Percentiles rank a stretch among this genome's conserved stretches.
phyloP scores from a whole-genome alignment of 1,140 invertebrate genomes.

The Pectinophora gossypiella region DNA sequence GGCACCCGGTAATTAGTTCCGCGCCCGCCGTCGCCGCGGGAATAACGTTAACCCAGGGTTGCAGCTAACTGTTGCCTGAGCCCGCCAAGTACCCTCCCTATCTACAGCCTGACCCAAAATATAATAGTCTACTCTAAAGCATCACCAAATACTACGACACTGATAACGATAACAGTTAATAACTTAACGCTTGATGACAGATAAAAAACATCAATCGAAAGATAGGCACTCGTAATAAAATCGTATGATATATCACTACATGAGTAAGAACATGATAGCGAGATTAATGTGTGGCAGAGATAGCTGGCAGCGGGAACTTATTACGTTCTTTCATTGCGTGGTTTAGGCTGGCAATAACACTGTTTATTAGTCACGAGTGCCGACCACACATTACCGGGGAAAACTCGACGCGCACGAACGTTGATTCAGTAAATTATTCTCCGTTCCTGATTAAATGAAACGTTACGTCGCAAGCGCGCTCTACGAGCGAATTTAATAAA shows the following conservation, averaged over 20 bases:
- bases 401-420: constrained; percentile 25
- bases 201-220: constrained; percentile 5
- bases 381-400: constrained; percentile 30
- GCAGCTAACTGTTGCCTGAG: background rate
- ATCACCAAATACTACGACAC: background rate
- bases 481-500: constrained; percentile 55
- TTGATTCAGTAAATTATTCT: constrained; percentile 24
- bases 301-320: constrained; percentile 22
- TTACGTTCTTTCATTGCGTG: constrained; percentile 27
- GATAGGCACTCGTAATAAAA: constrained; percentile 2
- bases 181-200: constrained; percentile 1
- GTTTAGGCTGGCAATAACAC: constrained; percentile 28
- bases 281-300: constrained; percentile 28
- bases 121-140: background rate
- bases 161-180: background rate
- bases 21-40: constrained; percentile 36
- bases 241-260: constrained; percentile 10
- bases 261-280: constrained; percentile 19
- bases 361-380: constrained; percentile 37
- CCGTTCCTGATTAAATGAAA: constrained; percentile 20
- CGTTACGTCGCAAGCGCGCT: constrained; percentile 19
- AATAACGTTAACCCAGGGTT: constrained; percentile 20
- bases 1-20: constrained; percentile 64
- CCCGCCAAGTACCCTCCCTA: too few species aligned
- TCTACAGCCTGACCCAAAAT: background rate